A percentile compares a stretch with the other conserved stretches of the same genome.
Conservation (phyloP, 2,113 vertebrate species). For the Brachirus orientalis region DNA sequence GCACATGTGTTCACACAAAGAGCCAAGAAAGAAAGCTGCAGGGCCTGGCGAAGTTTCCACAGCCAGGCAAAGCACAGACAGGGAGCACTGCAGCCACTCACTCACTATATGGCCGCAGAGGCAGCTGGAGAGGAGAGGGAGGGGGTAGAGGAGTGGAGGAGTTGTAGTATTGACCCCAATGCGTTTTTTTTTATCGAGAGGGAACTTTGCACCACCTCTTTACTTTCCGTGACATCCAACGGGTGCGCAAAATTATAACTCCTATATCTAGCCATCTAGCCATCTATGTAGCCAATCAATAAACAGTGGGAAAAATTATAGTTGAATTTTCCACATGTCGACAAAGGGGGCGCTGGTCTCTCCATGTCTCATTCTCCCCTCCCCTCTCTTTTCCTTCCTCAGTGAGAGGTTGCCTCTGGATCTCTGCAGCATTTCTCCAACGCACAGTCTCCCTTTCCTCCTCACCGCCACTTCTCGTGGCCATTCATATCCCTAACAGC, state of each 20-base stretch:
- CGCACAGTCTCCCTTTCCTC: background rate
- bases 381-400: constrained; percentile 45
- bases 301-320: background rate
- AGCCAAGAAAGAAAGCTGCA: constrained; percentile 47
- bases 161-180: constrained; percentile 40
- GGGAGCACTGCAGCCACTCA: constrained; percentile 66
- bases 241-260: background rate
- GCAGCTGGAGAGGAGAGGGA: constrained; percentile 45
- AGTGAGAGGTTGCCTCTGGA: constrained; percentile 55
- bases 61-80: constrained; percentile 5
- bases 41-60: constrained; percentile 51
- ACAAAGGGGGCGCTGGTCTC: constrained; percentile 60
- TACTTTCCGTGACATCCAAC: background rate
- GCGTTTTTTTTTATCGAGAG: constrained; percentile 23
- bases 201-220: constrained; percentile 30
- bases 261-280: background rate
- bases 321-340: background rate
- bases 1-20: constrained; percentile 69
- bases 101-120: constrained; percentile 57
- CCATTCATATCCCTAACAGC: constrained; percentile 68
- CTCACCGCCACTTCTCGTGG: constrained; percentile 12
- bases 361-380: constrained; percentile 4
- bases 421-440: constrained; percentile 27
- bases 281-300: background rate
- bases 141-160: constrained; percentile 8